Evolutionary conservation across 2,113 vertebrate genomes (phyloP).

Genomic region (Lophochroa leadbeateri): DNA sequence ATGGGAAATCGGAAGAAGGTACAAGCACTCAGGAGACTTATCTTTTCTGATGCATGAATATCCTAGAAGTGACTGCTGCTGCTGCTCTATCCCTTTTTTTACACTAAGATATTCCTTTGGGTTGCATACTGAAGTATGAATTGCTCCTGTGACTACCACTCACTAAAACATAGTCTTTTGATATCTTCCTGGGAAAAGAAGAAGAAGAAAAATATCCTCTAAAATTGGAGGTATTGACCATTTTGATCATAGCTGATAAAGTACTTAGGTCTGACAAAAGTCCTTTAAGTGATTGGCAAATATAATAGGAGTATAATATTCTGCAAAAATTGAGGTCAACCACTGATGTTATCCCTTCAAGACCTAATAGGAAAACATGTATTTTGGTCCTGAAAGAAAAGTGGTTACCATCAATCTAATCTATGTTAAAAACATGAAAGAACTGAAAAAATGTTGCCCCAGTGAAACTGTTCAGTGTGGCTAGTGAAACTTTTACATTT

Average conservation of each 20-base stretch:
- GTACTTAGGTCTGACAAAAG: constrained; percentile 12
- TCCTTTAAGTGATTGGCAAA: constrained; percentile 51
- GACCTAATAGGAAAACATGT: constrained; percentile 22
- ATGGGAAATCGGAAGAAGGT: not conserved
- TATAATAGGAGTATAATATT: constrained; percentile 29
- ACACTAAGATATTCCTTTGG: not conserved
- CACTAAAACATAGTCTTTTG: not conserved
- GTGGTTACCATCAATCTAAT: constrained; percentile 26
- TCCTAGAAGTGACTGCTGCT: not conserved
- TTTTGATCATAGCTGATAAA: constrained; percentile 49
- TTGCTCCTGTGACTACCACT: not conserved
- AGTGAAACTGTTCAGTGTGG: not conserved
- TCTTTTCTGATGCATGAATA: not conserved
- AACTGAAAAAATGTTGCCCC: not conserved
- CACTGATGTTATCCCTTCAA: constrained; percentile 41
- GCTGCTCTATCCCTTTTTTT: not conserved
- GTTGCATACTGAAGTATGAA: not conserved
- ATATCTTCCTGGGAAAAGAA: not conserved
- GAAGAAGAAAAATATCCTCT: not conserved
- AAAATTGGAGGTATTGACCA: constrained; percentile 21
- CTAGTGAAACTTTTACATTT: not conserved
- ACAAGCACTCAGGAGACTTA: not conserved
- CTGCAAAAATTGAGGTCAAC: constrained; percentile 52
- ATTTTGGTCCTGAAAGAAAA: constrained; percentile 31
- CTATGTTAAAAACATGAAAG: constrained; percentile 1